phyloP scores from a whole-genome alignment of 2,888 invertebrate genomes.

The Netelia fuscicornis region DNA sequence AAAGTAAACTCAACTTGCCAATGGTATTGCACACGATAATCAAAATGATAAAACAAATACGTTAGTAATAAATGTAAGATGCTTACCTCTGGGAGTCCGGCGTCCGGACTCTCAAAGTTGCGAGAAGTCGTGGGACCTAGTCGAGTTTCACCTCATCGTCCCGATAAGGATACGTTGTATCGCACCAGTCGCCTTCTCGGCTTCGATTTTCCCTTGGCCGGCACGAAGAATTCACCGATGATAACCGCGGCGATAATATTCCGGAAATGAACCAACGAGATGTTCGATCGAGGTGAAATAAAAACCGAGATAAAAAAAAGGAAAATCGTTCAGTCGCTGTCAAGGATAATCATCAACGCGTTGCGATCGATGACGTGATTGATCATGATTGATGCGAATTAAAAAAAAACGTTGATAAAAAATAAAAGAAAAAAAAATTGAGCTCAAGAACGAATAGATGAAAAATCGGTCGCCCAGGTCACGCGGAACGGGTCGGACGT shows the following conservation, averaged over 20 bases:
- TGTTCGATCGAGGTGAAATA: neutral
- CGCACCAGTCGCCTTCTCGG: neutral
- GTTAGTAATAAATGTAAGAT: neutral
- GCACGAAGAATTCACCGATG: too few species aligned
- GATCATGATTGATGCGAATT: neutral
- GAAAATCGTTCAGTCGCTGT: neutral
- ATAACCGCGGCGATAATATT: too few species aligned
- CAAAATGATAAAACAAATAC: neutral
- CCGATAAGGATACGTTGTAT: slow-evolving; percentile 12
- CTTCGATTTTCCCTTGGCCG: neutral
- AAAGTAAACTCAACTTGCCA: too few species aligned
- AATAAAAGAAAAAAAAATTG: slow-evolving; percentile 4
- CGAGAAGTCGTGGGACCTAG: slow-evolving; percentile 52
- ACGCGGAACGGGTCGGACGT: slow-evolving; percentile 53
- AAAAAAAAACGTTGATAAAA: slow-evolving; percentile 1
- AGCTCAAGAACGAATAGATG: slow-evolving; percentile 6
- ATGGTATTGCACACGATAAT: neutral
- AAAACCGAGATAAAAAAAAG: neutral
- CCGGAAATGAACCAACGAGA: neutral
- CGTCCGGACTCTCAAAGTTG: slow-evolving; percentile 64
- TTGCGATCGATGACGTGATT: neutral
- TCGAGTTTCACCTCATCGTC: slow-evolving; percentile 59
- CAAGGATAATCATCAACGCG: neutral
- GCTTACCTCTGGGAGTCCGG: slow-evolving; percentile 63
- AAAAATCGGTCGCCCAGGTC: slow-evolving; percentile 33